phyloP scores from a whole-genome alignment of 53 echinoderm and acorn worm genomes.

The Mesocentrotus franciscanus region DNA sequence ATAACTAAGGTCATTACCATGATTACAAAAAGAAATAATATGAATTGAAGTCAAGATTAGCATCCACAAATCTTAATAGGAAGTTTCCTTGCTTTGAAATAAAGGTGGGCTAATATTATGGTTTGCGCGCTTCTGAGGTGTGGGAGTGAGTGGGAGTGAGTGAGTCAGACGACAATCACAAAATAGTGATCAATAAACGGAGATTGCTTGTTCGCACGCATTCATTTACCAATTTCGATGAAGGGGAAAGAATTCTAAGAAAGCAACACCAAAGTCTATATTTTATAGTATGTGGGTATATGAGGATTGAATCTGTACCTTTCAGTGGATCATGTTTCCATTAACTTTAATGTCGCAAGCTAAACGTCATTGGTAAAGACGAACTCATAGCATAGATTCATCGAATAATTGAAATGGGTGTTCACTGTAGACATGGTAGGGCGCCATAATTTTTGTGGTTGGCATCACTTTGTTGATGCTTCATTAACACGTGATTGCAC shows the following conservation, averaged over 20 bases:
- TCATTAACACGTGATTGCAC: slow-evolving; percentile 31
- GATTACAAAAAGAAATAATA: slow-evolving; percentile 25
- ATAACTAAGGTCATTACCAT: slow-evolving; percentile 13
- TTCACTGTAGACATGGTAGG: background rate
- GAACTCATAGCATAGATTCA: slow-evolving; percentile 12
- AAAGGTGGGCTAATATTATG: slow-evolving; percentile 43
- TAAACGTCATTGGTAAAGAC: background rate
- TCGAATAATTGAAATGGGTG: slow-evolving; percentile 36
- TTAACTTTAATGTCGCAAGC: background rate
- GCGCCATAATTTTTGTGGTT: slow-evolving; percentile 34
- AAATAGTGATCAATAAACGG: slow-evolving; percentile 29
- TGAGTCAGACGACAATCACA: slow-evolving; percentile 10
- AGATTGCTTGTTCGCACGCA: background rate
- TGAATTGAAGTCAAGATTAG: slow-evolving; percentile 29
- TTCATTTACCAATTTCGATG: background rate
- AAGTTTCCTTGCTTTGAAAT: slow-evolving; percentile 54
- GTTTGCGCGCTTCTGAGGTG: background rate
- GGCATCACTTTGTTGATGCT: slow-evolving; percentile 25
- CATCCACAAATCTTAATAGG: slow-evolving; percentile 2
- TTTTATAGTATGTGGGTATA: background rate
- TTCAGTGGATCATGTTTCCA: background rate
- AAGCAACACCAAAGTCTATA: background rate
- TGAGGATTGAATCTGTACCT: background rate
- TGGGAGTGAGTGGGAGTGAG: slow-evolving; percentile 8
- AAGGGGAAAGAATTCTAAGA: background rate